A percentile compares a stretch with the other conserved stretches of the same genome.
These are phyloP conservation scores for Drosophila neotestacea DNA, from an alignment of 2,888 invertebrate species.

Conservation along the genomic window DNA sequence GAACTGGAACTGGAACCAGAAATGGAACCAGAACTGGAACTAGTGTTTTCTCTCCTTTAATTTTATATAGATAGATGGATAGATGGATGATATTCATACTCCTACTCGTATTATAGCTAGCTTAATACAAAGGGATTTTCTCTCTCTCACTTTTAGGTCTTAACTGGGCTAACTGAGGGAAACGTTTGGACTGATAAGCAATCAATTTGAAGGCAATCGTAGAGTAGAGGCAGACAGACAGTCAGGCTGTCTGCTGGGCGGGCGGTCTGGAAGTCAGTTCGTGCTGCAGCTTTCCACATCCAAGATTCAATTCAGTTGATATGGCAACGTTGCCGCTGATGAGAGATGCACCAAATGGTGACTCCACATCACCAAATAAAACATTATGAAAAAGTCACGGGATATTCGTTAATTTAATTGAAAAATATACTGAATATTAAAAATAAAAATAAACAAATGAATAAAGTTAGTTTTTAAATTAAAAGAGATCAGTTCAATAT, in stretches of 20 bases:
- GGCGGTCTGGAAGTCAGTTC: constrained; percentile 53
- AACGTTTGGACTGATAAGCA: constrained; percentile 35
- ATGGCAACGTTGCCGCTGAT: constrained; percentile 35
- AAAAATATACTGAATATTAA: not conserved
- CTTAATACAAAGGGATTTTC: not conserved
- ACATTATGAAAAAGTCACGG: constrained; percentile 15
- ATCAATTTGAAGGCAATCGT: constrained; percentile 40
- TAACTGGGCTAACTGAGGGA: constrained; percentile 18
- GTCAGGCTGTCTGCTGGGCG: constrained; percentile 14
- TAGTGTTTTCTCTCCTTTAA: not conserved
- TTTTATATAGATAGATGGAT: not conserved
- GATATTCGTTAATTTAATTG: not conserved
- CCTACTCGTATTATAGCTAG: constrained; percentile 8
- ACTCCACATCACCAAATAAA: constrained; percentile 29
- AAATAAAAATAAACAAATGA: not conserved
- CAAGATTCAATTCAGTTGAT: constrained; percentile 53
- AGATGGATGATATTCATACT: not conserved
- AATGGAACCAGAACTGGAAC: constrained; percentile 7
- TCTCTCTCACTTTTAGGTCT: not conserved
- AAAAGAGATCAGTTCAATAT: not conserved
- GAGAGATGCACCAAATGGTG: constrained; percentile 48
- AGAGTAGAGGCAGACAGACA: constrained; percentile 41
- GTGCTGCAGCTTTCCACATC: constrained; percentile 55
- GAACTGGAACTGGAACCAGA: constrained; percentile 5
- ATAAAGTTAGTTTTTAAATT: not conserved